Base-by-base conservation (phyloP, 2,888 invertebrate species). In the Apomyelois bistriatella region DNA sequence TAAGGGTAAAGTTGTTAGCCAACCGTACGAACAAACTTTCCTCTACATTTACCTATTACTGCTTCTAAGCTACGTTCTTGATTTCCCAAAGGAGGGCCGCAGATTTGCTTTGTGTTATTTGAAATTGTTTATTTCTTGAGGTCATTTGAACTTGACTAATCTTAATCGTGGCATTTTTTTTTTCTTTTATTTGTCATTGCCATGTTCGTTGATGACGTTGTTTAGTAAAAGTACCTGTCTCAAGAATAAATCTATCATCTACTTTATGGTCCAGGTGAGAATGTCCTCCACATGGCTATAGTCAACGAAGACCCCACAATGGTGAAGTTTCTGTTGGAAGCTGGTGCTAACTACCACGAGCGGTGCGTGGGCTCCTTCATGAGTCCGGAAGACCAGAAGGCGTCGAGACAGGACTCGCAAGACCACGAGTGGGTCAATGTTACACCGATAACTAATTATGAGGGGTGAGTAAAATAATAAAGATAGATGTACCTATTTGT, bases 291-390 rank as follows among this genome's bases (percentile, higher is more conserved):
- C 76, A 98, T 99, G 79, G 98, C 99, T 3, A 98, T 99, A 64
- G 98, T 99, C 0, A 99, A 99, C 82, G 99, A 99, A 78, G 99
- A 99, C 77, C 98, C 98, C 0, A 95, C 97, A 0, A 98, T 99
- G 97, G 99, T 99, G 4, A 98, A 98, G 85, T 98, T 95, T 77
- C 90, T 99, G 3, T 83, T 99, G 47, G 97, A 98, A 79, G 94
- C 96, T 16, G 97, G 97, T 0, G 98, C 97, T 0, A 94, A 99
- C 81, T 96, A 97, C 58, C 95, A 97, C 74, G 97, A 98, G 78
- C 92, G 98, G n/a, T 98, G 98, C 74, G 95, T 94, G 66, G 99
- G 99, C 0, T 96, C 97, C 74, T 99, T 99, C 78, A 99, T 99
- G 96, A 96, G 96, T 57, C 97, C 99, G 0, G 99, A 99, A 76